Evolutionary conservation across 64 coral and sea anemone species (phyloP).

Genomic region (Orbicella faveolata): DNA sequence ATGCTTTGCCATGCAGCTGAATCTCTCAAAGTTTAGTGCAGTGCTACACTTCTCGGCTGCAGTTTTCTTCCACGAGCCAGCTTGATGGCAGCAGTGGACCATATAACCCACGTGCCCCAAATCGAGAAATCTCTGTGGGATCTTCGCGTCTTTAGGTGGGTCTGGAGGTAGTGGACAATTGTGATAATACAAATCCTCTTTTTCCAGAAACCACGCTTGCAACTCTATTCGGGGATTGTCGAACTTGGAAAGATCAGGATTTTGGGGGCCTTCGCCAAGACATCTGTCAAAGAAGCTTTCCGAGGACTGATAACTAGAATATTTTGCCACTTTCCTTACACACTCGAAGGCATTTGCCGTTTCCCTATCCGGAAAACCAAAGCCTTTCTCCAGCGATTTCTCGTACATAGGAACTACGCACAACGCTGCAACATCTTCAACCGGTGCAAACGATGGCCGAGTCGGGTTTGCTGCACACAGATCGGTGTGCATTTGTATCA

Average conservation of each 20-base stretch:
- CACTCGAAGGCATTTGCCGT: too few relatives aligned
- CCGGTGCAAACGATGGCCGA: too few relatives aligned
- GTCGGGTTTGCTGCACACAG: background rate
- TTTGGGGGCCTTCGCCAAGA: too few relatives aligned
- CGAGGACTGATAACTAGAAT: background rate
- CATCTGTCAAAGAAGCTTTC: too few relatives aligned
- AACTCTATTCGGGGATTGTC: background rate
- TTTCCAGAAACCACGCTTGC: background rate
- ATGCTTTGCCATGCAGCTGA: slow-evolving; percentile 31
- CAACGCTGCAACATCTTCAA: too few relatives aligned
- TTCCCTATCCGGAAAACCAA: too few relatives aligned
- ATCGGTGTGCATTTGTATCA: background rate
- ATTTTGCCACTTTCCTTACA: background rate
- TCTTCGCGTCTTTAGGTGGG: background rate
- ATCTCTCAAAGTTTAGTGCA: slow-evolving; percentile 15
- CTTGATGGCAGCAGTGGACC: background rate
- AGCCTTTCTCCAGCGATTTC: too few relatives aligned
- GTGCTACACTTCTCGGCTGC: slow-evolving; percentile 11
- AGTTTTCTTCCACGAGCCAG: slow-evolving; percentile 39
- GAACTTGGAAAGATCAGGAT: background rate
- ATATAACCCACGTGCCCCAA: too few relatives aligned
- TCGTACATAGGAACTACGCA: too few relatives aligned
- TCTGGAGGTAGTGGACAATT: background rate
- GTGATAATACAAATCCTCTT: background rate
- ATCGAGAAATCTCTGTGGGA: too few relatives aligned